A percentile compares a stretch with the other conserved stretches of the same genome.
These are phyloP conservation scores for Vireo griseus DNA, from an alignment of 2,797 vertebrate genomes.

Conservation along the genomic window DNA sequence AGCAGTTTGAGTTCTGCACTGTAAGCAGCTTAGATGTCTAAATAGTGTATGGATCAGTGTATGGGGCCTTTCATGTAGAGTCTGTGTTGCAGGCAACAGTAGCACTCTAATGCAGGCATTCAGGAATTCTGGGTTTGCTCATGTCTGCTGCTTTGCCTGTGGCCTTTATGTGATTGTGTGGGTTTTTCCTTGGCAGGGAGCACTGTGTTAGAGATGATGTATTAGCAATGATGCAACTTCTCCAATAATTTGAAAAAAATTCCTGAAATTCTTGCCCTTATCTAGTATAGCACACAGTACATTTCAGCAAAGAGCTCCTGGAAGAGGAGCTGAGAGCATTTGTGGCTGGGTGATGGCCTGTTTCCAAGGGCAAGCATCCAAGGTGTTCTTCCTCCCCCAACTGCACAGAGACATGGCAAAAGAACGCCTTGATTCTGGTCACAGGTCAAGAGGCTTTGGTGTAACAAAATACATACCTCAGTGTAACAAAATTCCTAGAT, in stretches of 20 bases:
- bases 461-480: not conserved
- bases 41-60: conserved; percentile 28
- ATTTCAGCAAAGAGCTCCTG: not conserved
- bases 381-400: fast-evolving
- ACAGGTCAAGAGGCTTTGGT: not conserved
- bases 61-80: conserved; percentile 26
- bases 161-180: conserved; percentile 54
- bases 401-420: not conserved
- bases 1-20: not conserved
- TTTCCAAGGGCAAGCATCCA: not conserved
- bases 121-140: conserved; percentile 54
- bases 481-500: not conserved
- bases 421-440: not conserved
- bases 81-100: conserved; percentile 60
- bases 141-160: conserved; percentile 58
- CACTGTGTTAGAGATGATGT: conserved; percentile 5
- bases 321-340: not conserved
- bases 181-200: conserved; percentile 41
- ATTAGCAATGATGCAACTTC: conserved; percentile 26
- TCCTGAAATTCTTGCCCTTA: conserved; percentile 36
- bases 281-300: not conserved
- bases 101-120: conserved; percentile 50
- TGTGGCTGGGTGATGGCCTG: not conserved
- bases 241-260: not conserved
- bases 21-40: conserved; percentile 1